Evolutionary conservation across 2,797 vertebrate genomes (phyloP).

Genomic region (Notolepis coatsorum): DNA sequence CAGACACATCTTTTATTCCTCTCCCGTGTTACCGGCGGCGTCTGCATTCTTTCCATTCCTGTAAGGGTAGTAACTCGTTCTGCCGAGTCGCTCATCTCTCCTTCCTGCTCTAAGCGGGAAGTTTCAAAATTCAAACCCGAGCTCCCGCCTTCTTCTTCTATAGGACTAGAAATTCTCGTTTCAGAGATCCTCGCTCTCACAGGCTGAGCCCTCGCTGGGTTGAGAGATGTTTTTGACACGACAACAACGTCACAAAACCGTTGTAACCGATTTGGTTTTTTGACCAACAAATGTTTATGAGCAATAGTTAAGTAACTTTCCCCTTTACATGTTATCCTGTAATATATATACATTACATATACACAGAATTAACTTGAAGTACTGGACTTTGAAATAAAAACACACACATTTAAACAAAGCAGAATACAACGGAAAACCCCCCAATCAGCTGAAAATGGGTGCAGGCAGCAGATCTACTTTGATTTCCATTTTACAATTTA

Average conservation of each 20-base stretch:
- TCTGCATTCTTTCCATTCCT: conserved; percentile 77
- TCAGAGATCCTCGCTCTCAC: neutral
- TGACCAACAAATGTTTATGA: too few relatives aligned
- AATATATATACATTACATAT: too few relatives aligned
- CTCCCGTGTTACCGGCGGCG: conserved; percentile 27
- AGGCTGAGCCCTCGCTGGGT: neutral
- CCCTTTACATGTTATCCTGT: too few relatives aligned
- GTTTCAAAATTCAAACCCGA: conserved; percentile 74
- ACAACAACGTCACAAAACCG: too few relatives aligned
- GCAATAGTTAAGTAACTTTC: too few relatives aligned
- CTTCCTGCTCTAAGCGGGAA: conserved; percentile 64
- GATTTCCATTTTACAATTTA: neutral
- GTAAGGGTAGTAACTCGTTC: conserved; percentile 44
- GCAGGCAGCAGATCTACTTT: neutral
- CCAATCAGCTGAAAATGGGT: neutral
- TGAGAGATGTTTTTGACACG: neutral
- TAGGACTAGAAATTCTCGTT: conserved; percentile 53
- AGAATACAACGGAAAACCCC: too few relatives aligned
- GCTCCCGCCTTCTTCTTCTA: conserved; percentile 47
- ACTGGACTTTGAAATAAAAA: neutral
- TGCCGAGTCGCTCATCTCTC: conserved; percentile 33
- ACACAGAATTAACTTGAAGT: neutral
- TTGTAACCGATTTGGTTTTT: too few relatives aligned
- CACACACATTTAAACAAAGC: neutral
- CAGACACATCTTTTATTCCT: conserved; percentile 66